These are phyloP conservation scores for Drosophila pruinosa DNA, from an alignment of 1,140 invertebrate genomes.

Conservation along the genomic window DNA sequence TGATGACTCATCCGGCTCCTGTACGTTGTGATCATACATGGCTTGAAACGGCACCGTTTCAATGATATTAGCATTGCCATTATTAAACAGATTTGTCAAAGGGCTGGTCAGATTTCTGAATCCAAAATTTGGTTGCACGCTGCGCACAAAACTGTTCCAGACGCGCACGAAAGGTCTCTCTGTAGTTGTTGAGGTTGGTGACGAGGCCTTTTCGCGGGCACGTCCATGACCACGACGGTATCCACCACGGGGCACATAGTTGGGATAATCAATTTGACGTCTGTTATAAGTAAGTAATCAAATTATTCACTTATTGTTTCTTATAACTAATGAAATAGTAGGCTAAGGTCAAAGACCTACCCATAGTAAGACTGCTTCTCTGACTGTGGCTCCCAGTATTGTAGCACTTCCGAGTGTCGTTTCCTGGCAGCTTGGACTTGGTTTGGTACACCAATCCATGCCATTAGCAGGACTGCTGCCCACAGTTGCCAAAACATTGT, in stretches of 20 bases:
- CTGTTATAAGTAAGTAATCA: neutral
- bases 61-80: constrained; percentile 65
- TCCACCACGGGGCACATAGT: constrained; percentile 15
- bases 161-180: constrained; percentile 63
- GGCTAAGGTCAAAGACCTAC: neutral
- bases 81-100: constrained; percentile 65
- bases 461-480: constrained; percentile 35
- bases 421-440: constrained; percentile 22
- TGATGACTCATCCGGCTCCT: constrained; percentile 4
- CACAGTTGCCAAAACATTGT: constrained; percentile 45
- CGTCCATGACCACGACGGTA: constrained; percentile 34
- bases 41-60: constrained; percentile 60
- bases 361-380: neutral
- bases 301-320: neutral
- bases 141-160: constrained; percentile 75
- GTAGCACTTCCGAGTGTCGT: constrained; percentile 6
- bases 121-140: constrained; percentile 59
- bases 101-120: constrained; percentile 73
- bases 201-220: constrained; percentile 26
- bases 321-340: neutral
- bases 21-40: neutral
- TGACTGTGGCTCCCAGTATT: constrained; percentile 19
- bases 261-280: constrained; percentile 6
- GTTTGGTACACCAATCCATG: constrained; percentile 7
- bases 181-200: constrained; percentile 43